Evolutionary conservation across 1,140 invertebrate genomes (phyloP).

Genomic region (Harlomillsia oculata): DNA sequence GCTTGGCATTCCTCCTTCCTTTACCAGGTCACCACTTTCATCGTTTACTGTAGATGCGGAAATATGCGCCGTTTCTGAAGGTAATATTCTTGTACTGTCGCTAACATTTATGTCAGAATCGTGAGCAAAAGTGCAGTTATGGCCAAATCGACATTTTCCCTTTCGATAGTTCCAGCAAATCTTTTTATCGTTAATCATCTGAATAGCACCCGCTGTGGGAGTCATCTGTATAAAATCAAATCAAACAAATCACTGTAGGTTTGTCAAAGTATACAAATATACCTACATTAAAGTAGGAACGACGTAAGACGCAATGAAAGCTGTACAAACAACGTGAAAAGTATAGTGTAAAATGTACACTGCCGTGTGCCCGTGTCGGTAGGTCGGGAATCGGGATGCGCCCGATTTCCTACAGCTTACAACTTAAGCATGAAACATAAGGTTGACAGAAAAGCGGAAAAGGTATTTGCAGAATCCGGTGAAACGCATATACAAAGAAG

Average conservation of each 20-base stretch:
- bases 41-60: too few relatives aligned
- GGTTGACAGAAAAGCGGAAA: neutral
- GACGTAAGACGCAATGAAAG: neutral
- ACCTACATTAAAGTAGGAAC: neutral
- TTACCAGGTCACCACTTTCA: too few relatives aligned
- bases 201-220: slow-evolving; percentile 56
- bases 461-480: too few relatives aligned
- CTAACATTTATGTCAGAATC: slow-evolving; percentile 77
- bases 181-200: slow-evolving; percentile 74
- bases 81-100: neutral
- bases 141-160: slow-evolving; percentile 79
- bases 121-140: slow-evolving; percentile 85
- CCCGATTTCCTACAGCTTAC: neutral
- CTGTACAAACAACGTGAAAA: neutral
- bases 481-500: too few relatives aligned
- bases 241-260: slow-evolving; percentile 64
- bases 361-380: neutral
- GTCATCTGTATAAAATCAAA: slow-evolving; percentile 57
- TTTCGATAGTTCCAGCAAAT: slow-evolving; percentile 90
- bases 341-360: neutral
- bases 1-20: too few relatives aligned
- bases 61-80: too few relatives aligned
- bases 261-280: neutral
- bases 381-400: neutral
- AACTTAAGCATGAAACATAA: too few relatives aligned